A percentile compares a stretch with the other conserved stretches of the same genome.
phyloP scores from a whole-genome alignment of 2,888 invertebrate genomes.

The Leucania comma region DNA sequence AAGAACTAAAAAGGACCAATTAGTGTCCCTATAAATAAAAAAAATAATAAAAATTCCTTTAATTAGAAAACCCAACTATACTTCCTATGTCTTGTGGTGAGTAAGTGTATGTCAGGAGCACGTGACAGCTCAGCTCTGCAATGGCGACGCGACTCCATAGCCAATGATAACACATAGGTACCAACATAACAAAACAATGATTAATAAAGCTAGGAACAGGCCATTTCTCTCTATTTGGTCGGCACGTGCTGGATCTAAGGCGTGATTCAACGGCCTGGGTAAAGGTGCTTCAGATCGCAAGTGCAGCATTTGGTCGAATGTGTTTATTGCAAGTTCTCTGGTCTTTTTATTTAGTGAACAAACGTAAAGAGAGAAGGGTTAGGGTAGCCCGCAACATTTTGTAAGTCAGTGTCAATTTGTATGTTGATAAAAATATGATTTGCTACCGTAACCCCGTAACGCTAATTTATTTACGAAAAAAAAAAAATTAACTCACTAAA shows the following conservation, averaged over 20 bases:
- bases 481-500: too few species aligned
- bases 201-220: slow-evolving; percentile 51
- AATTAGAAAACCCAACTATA: slow-evolving; percentile 26
- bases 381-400: too few species aligned
- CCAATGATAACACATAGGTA: slow-evolving; percentile 32
- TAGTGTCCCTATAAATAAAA: slow-evolving; percentile 18
- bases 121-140: slow-evolving; percentile 36
- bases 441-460: too few species aligned
- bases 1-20: slow-evolving; percentile 14
- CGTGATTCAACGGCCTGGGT: slow-evolving; percentile 53
- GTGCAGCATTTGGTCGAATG: neutral
- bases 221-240: slow-evolving; percentile 59
- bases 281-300: slow-evolving; percentile 51
- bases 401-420: too few species aligned
- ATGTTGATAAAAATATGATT: too few species aligned
- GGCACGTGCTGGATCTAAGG: slow-evolving; percentile 60
- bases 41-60: slow-evolving; percentile 18
- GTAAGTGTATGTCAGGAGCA: slow-evolving; percentile 19
- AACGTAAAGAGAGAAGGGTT: too few species aligned
- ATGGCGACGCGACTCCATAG: slow-evolving; percentile 30
- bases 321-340: neutral
- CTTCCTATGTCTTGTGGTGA: slow-evolving; percentile 19
- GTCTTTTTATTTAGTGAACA: too few species aligned
- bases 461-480: too few species aligned
- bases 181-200: slow-evolving; percentile 54